Base-by-base conservation (phyloP, 2,113 vertebrate genomes). In the Bos indicus region DNA sequence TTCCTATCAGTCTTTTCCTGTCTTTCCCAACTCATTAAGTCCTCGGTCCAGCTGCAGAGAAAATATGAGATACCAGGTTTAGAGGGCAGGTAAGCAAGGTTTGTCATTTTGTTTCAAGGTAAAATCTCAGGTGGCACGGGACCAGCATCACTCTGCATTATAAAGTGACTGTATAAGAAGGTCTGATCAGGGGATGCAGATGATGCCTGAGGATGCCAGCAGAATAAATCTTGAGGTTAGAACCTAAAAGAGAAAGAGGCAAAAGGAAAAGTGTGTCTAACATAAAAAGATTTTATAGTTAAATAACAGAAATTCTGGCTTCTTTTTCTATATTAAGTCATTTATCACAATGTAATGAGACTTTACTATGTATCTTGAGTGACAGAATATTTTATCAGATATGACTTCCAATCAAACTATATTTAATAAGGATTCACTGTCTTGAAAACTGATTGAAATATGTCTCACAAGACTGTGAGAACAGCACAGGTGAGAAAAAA, bases 281-380 rank as follows among this genome's bases (percentile, higher is more conserved):
- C 56, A 78, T 43, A 51, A 52, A 84, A 90, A 95, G 12, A 78
- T 81, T 59, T 93, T 62, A 57, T 62, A 87, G 33, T 80, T 80
- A 92, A 95, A 87, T 87, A 94, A 98, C 25, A 86, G 28, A 87
- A 95, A 94, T 77, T 81, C n/a, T 82, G 67, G 83, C 36, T 78
- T 88, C 60, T 40, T 93, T 96, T 95, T 74, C 92, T 86, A 95
- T 94, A 90, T 94, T 91, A 96, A 95, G 40, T 81, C 40, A 93
- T 54, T 93, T 36, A 93, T 91, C 83, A 91, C 15, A 94, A 86
- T 57, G 56, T 77, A 95, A 74, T 91, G 82, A 94, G 64, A 88
- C 62, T 89, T 97, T 91, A 88, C n/a, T 52, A 95, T 97, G 56
- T 82, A 96, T 64, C n/a, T 94, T 26, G 93, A 97, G 52, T 84